phyloP scores from a whole-genome alignment of 1,140 invertebrate species.

The Hestina assimilis region DNA sequence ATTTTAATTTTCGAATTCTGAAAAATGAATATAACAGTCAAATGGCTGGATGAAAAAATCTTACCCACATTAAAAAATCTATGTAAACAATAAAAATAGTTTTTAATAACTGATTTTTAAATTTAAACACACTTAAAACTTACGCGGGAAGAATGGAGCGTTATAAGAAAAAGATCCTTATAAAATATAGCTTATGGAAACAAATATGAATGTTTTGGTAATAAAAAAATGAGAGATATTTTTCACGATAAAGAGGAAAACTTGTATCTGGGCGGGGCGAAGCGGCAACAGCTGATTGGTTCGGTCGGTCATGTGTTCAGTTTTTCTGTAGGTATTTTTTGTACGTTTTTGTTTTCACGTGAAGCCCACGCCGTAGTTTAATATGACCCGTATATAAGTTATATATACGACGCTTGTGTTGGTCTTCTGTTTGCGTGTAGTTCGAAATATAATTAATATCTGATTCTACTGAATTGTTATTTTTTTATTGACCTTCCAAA shows the following conservation, averaged over 20 bases:
- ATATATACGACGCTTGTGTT: constrained; percentile 9
- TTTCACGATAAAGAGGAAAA: constrained; percentile 69
- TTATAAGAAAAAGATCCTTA: not conserved
- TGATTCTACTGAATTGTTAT: too few species aligned
- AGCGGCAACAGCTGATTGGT: constrained; percentile 71
- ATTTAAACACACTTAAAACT: too few species aligned
- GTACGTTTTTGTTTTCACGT: constrained; percentile 41
- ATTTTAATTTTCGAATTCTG: too few species aligned
- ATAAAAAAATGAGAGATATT: constrained; percentile 53
- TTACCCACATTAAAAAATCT: too few species aligned
- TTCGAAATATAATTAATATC: too few species aligned
- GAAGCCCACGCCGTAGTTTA: constrained; percentile 26
- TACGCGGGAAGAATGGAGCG: too few species aligned
- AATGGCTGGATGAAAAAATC: too few species aligned
- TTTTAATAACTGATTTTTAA: too few species aligned
- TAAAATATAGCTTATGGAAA: not conserved
- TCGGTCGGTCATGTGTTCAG: constrained; percentile 63
- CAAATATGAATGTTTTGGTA: constrained; percentile 8
- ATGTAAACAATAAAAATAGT: too few species aligned
- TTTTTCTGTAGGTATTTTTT: constrained; percentile 76
- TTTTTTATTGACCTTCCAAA: too few species aligned
- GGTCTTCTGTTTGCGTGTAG: not conserved
- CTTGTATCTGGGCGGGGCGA: constrained; percentile 62
- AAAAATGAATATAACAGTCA: too few species aligned
- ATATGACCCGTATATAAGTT: constrained; percentile 22